Conservation (phyloP, 2,888 invertebrate genomes). For the Hydraecia micacea region DNA sequence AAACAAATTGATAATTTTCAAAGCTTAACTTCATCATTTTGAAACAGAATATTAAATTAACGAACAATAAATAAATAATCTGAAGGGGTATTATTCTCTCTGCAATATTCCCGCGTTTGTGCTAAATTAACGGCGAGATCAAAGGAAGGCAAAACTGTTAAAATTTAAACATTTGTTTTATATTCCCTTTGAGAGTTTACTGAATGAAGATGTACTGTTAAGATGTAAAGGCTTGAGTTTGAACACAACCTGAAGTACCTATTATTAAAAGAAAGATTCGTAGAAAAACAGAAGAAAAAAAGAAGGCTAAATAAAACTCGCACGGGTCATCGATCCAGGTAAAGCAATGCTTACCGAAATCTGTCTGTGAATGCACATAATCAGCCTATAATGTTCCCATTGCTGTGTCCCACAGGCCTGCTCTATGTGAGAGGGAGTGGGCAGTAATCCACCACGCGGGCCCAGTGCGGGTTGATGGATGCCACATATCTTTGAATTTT, state of each 20-base stretch:
- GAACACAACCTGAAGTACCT: not conserved
- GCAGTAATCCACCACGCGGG: too few species aligned
- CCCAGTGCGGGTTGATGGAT: too few species aligned
- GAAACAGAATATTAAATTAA: constrained; percentile 45
- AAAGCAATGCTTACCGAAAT: too few species aligned
- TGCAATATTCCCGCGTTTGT: not conserved
- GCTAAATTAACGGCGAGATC: constrained; percentile 38
- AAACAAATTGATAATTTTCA: not conserved
- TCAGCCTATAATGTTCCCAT: too few species aligned
- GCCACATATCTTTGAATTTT: too few species aligned
- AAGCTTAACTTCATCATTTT: not conserved
- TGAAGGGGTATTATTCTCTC: constrained; percentile 9
- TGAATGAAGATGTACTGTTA: not conserved
- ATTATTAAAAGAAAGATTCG: not conserved
- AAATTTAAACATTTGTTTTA: constrained; percentile 49
- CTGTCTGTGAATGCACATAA: too few species aligned
- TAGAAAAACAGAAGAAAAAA: too few species aligned
- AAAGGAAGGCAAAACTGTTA: constrained; percentile 40
- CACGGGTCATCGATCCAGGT: too few species aligned
- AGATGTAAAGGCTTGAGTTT: not conserved
- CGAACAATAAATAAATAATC: constrained; percentile 12
- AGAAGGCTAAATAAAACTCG: too few species aligned
- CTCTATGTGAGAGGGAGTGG: too few species aligned
- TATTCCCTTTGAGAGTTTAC: constrained; percentile 28
- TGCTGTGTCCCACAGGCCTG: too few species aligned